Base-by-base conservation (phyloP, 2,888 invertebrate species). In the Scaeva pyrastri region DNA sequence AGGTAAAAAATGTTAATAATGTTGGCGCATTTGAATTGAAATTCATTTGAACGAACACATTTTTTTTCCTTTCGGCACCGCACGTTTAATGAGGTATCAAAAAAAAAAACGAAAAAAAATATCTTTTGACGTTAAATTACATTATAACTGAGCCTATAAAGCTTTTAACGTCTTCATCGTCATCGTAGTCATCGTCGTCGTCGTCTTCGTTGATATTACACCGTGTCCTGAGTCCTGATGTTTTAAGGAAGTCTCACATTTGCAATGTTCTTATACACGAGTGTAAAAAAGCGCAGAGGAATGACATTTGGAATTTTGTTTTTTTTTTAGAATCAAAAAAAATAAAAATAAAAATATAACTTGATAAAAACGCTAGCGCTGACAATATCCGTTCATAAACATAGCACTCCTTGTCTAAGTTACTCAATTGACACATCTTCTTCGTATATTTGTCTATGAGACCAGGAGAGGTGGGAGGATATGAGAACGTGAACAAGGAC, bases 351-450 rank as follows among this genome's bases (percentile, higher is more conserved):
- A 8, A 48, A 7, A 4, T 0, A 31, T 56, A 56, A 56, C 48
- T 76, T 81, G 85, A 85, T 85, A 85, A 85, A 72, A 70, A 81
- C 60, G 76, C 68, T 73, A 73, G 50, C n/a, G 68, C 68, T 68
- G 39, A 68, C 81, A 85, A 81, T 85, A 81, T 85, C 85, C 81
- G 85, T 68, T 75, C 58, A 77, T 81, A 81, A 76, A 85, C 72
- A 73, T 14, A 58, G 31, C 85, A 76, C 85, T 73, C 85, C 85
- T 76, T 77, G 62, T 55, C 41, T 70, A 73, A 77, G 85, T 81
- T 81, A 85, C 73, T 85, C 85, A 85, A 85, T 81, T 85, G 85
- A 81, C 80, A 70, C 31, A 31, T 31, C 31, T 31, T 31, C 5
- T 31, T 85, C 70, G 62, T 45, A 7, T 21, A 50, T 45, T 23